phyloP scores from a whole-genome alignment of 2,797 vertebrate genomes.

The Sternotherus odoratus region DNA sequence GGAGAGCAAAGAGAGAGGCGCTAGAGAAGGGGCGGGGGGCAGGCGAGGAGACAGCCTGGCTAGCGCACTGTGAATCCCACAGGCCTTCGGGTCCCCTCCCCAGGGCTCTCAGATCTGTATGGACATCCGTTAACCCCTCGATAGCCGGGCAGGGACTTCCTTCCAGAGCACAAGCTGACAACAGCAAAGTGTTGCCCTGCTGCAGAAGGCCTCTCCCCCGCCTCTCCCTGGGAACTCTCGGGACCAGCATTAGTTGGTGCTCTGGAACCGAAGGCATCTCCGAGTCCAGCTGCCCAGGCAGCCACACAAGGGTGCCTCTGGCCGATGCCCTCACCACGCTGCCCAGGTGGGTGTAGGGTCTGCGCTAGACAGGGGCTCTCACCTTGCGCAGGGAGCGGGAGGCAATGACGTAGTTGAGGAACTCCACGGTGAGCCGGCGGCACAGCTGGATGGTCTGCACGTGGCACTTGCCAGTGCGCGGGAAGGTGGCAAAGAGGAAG shows the following conservation, averaged over 20 bases:
- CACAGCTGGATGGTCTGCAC: constrained; percentile 96
- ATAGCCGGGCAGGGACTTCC: background rate
- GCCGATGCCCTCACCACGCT: too few relatives aligned
- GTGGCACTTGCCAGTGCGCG: constrained; percentile 95
- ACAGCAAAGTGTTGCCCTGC: background rate
- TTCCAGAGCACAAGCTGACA: background rate
- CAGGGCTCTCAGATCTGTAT: background rate
- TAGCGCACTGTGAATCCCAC: background rate
- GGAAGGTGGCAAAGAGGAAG: constrained; percentile 97
- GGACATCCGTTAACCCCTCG: background rate
- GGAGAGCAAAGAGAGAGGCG: background rate
- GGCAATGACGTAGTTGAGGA: constrained; percentile 92
- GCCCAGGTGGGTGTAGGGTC: accelerated
- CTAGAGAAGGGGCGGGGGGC: background rate
- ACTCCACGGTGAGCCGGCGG: constrained; percentile 92
- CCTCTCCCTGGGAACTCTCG: background rate
- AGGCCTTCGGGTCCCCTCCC: background rate
- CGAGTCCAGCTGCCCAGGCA: background rate
- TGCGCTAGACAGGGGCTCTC: accelerated
- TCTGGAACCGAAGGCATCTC: background rate
- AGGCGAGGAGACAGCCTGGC: background rate
- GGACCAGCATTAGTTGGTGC: background rate
- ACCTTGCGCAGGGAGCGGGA: constrained; percentile 93
- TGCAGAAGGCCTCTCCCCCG: background rate
- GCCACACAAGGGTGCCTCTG: background rate